Base-by-base conservation (phyloP, 2,888 invertebrate genomes). In the Drosophila suboccidentalis region DNA sequence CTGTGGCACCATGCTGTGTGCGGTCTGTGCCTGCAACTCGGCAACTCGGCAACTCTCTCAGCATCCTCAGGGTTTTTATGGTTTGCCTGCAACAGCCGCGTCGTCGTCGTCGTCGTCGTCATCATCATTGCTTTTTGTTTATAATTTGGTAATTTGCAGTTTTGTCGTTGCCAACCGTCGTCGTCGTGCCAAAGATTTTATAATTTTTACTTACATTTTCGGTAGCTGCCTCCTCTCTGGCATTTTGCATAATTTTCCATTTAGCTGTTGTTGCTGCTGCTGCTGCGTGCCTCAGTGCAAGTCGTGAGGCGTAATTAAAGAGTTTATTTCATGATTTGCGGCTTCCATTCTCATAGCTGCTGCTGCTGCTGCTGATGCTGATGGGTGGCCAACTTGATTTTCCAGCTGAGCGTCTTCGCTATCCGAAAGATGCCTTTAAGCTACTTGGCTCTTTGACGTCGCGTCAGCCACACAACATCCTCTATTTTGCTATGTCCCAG, bases 281-380 rank as follows among this genome's bases (percentile, higher is more conserved):
- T 26, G n/a, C 55, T 47, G 50, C 53, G 29, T 34, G 11, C 60
- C 17, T 43, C 32, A 44, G 32, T 59, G 69, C 68, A 80, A 86
- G 81, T 88, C 89, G 84, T 88, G 84, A 88, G 84, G 78, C 81
- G 89, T 89, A 84, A 84, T 89, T 84, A 84, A 89, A 84, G 89
- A 87, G 84, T 87, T 89, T 84, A 84, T 87, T 89, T 83, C 89
- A 89, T 84, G 84, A 89, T 84, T 84, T 84, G 84, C 73, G 71
- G 89, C 57, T 57, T 71, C 49, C 38, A 46, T 53, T 38, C 51
- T 41, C 47, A 46, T 69, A 71, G 64, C 39, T 46, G 39, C 63
- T 77, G 63, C 13, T 36, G 36, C 36, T 36, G 13, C 11, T 36
- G 34, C 34, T 36, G 34, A 4, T 49, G 46, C 63, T 77, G 63